A percentile compares a stretch with the other conserved stretches of the same genome.
Conservation (phyloP, 2,888 invertebrate genomes). For the Pterobdella sp. region DNA sequence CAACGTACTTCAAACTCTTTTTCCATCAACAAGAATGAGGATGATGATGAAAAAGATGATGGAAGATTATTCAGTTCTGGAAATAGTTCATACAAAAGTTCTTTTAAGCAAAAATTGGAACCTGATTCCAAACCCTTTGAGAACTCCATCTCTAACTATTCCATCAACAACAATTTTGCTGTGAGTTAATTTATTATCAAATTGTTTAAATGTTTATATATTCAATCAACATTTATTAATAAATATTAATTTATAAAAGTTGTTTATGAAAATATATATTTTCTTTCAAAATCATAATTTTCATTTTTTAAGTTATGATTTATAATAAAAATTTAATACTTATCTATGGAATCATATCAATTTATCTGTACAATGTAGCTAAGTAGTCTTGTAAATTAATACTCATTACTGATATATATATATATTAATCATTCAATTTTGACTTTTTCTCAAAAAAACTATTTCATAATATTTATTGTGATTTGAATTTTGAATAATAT, state of each 20-base stretch:
- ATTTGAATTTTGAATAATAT: background rate
- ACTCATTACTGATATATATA: background rate
- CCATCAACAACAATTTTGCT: constrained; percentile 27
- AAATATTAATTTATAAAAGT: too few relatives aligned
- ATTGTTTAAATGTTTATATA: too few relatives aligned
- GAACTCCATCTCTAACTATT: background rate
- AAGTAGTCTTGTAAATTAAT: background rate
- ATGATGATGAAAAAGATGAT: background rate
- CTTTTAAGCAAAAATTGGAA: background rate
- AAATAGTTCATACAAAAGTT: background rate
- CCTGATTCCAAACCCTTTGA: background rate
- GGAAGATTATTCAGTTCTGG: background rate
- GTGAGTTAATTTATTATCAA: constrained; percentile 12
- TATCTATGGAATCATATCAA: too few relatives aligned
- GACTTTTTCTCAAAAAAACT: background rate
- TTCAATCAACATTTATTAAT: too few relatives aligned
- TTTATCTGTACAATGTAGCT: too few relatives aligned
- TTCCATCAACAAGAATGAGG: constrained; percentile 7
- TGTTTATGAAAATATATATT: too few relatives aligned
- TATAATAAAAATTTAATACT: too few relatives aligned
- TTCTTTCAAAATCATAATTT: too few relatives aligned
- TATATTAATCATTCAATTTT: background rate
- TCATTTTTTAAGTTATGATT: too few relatives aligned
- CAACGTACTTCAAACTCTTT: constrained; percentile 8
- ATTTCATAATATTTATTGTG: background rate